Evolutionary conservation across 2,797 vertebrate genomes (phyloP).

Genomic region (Urophycis tenuis): DNA sequence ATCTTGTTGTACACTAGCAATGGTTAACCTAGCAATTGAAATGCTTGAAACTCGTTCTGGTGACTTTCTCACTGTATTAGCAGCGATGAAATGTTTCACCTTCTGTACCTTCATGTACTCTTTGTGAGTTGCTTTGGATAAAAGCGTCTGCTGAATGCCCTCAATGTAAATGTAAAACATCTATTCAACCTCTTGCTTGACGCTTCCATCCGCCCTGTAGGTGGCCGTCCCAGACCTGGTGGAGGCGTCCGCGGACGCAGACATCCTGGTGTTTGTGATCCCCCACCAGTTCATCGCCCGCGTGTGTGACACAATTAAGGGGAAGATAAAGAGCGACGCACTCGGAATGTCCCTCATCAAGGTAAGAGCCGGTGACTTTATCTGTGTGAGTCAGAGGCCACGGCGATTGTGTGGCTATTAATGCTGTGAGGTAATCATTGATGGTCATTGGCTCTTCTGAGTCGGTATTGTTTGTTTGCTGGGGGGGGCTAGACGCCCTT

Average conservation of each 20-base stretch:
- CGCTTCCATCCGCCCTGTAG: slow-evolving; percentile 50
- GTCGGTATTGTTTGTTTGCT: background rate
- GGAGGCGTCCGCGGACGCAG: slow-evolving; percentile 77
- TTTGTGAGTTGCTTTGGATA: too few species aligned
- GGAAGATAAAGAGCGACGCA: slow-evolving; percentile 77
- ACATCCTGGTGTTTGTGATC: slow-evolving; percentile 91
- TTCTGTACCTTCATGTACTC: too few species aligned
- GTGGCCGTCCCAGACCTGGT: slow-evolving; percentile 86
- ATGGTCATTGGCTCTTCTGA: background rate
- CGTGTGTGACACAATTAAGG: slow-evolving; percentile 86
- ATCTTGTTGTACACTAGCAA: too few species aligned
- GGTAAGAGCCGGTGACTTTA: slow-evolving; percentile 58
- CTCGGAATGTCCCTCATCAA: slow-evolving; percentile 93
- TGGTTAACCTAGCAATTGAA: too few species aligned
- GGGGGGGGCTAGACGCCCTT: background rate
- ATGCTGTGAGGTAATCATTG: slow-evolving; percentile 9
- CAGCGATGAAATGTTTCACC: too few species aligned
- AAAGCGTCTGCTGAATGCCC: too few species aligned
- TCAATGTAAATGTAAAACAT: too few species aligned
- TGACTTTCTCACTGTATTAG: too few species aligned
- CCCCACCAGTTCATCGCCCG: slow-evolving; percentile 89
- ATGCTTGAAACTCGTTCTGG: too few species aligned
- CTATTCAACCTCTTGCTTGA: background rate
- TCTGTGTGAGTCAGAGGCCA: background rate
- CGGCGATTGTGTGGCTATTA: slow-evolving; percentile 11